Evolutionary conservation across 2,113 vertebrate genomes (phyloP), one percentile per base, ranked within the genome.

Genomic region (Elephas maximus): DNA sequence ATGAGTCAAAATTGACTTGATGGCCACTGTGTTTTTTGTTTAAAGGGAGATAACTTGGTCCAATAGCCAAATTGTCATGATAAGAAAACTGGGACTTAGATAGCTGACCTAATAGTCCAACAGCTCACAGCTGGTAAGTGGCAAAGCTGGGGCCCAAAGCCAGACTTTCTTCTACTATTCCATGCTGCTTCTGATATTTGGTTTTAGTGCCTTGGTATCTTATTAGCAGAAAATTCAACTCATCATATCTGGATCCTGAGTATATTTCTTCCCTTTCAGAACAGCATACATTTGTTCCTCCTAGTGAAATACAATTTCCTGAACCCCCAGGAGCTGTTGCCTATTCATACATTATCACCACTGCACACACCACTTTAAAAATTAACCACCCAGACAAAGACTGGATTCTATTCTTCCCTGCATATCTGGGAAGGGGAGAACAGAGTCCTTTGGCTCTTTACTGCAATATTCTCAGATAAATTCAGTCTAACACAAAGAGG

Each of bases 381-480:
- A 62, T 60, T 91, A 93, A 80, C 79, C 51, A 65, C 48, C 18
- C 69, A 71, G 82, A 88, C 89, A 71, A 78, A 88, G 85, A 24
- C 91, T 37, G 18, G n/a, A 20, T 74, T 89, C 78, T 92, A 23
- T 48, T 93, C 78, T 91, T 86, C 30, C 62, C 24, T 28, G 53
- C 26, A 6, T 44, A 53, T 60, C 91, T 81, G 86, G 33, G 63
- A 93, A 93, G 26, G 28, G 71, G 24, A 82, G 44, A 76, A 88
- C 0, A 69, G 23, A 94, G 33, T 23, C 45, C 60, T 76, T 57
- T 93, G n/a, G 23, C 33, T 63, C 81, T 94, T 76, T 17, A 30
- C 57, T 89, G 95, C 45, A 93, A 65, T 79, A 83, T 79, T 87
- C 93, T 74, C n/a, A 28, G 78, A 95, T 48, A 93, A 65, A 76